Base-by-base conservation (phyloP, 2,888 invertebrate species). In the Lasioglossum calceatum region DNA sequence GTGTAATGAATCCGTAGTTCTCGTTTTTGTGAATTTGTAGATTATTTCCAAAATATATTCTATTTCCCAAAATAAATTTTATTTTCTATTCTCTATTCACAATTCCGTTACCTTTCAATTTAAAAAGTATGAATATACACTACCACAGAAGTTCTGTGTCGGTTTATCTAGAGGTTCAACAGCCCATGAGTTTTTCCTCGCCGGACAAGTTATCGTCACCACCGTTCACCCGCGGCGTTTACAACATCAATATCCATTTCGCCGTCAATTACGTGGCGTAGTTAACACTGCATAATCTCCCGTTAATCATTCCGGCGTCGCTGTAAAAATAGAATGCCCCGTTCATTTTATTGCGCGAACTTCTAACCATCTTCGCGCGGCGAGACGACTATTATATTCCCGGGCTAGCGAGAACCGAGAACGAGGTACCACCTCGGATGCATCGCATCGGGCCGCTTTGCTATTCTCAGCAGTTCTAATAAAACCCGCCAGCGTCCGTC, bases 361-460 rank as follows among this genome's bases (percentile, higher is more conserved):
- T 42, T 71, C 82, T 61, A 61, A 58, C 72, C 64, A 32, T 61
- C 72, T 54, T 64, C 72, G n/a, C 61, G 27, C 72, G 50, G 72
- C 54, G 64, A 77, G 76, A 74, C 36, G 67, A 72, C 42, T 44
- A 74, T 27, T 82, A 44, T 44, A 27, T n/a, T 67, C 27, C 54
- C 47, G 32, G 32, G 64, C 61, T 61, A 70, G 47, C 61, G 47
- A 72, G 79, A 77, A 82, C 36, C 61, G 47, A 72, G 79, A 77
- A 82, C 36, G 77, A 23, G 5, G 36, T 36, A 36, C 36, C 36
- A 36, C 36, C 36, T 36, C 36, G 77, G 71, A 71, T 64, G 19
- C 70, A 50, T 64, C 71, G 39, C 70, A 47, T 64, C 71, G n/a
- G 50, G 27, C 16, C n/a, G 72, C 39, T 64, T 64, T 64, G 42